phyloP scores from a whole-genome alignment of 2,113 vertebrate genomes.

The Heterocephalus glaber region DNA sequence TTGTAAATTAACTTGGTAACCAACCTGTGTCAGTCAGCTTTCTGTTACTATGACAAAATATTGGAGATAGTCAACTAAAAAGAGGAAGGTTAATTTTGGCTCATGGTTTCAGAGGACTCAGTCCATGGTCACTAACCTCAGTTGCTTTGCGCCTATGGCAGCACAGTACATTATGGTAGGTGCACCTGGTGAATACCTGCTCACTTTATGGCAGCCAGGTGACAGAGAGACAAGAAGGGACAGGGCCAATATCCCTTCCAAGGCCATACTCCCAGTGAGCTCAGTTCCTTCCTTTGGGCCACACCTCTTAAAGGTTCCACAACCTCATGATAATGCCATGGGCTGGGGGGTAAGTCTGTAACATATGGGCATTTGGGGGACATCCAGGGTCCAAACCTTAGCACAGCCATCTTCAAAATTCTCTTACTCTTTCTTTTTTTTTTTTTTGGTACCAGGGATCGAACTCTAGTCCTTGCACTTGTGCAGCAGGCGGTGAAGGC shows the following conservation, averaged over 20 bases:
- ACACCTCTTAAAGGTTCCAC: not conserved
- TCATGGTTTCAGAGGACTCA: not conserved
- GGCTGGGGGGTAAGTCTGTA: not conserved
- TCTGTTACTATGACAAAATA: not conserved
- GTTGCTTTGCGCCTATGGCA: not conserved
- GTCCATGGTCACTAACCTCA: not conserved
- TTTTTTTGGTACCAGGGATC: too few relatives aligned
- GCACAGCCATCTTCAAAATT: not conserved
- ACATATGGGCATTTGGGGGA: not conserved
- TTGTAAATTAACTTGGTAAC: slow-evolving; percentile 30
- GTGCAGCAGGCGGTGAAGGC: too few relatives aligned
- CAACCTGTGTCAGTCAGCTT: not conserved
- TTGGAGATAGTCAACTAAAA: not conserved
- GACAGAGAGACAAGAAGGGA: not conserved
- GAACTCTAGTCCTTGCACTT: too few relatives aligned
- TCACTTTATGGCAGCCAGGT: not conserved
- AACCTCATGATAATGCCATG: not conserved
- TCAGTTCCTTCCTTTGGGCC: not conserved
- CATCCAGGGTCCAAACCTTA: not conserved
- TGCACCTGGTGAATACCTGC: not conserved
- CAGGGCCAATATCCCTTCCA: not conserved
- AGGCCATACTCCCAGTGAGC: not conserved
- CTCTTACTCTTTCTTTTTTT: not conserved
- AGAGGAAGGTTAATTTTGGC: not conserved
- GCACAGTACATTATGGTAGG: too few relatives aligned